phyloP scores from a whole-genome alignment of 1,140 invertebrate genomes.

The Solenopsis invicta region DNA sequence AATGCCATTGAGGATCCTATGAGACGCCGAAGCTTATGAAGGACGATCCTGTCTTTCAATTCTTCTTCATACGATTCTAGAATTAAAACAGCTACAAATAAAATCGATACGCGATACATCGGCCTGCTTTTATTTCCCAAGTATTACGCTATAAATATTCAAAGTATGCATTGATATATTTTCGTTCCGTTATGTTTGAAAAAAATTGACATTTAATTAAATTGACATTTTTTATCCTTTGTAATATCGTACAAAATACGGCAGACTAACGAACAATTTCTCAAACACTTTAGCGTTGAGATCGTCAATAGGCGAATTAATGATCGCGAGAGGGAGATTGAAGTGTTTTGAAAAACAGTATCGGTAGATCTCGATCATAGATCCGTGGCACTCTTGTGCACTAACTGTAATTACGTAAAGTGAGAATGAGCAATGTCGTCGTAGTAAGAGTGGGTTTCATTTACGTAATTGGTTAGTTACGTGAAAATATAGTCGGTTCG shows the following conservation, averaged over 20 bases:
- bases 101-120: conserved; percentile 71
- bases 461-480: conserved; percentile 56
- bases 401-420: conserved; percentile 53
- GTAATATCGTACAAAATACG: background rate
- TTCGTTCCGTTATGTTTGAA: background rate
- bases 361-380: conserved; percentile 36
- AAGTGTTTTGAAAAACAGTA: conserved; percentile 55
- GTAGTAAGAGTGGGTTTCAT: conserved; percentile 41
- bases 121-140: conserved; percentile 77
- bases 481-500: conserved; percentile 55
- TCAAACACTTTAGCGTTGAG: background rate
- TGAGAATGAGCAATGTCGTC: conserved; percentile 55
- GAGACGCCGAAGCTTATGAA: conserved; percentile 43
- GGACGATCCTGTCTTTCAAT: conserved; percentile 56
- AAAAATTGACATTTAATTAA: conserved; percentile 19
- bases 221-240: background rate
- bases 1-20: background rate
- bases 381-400: conserved; percentile 29
- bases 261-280: background rate
- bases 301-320: conserved; percentile 24
- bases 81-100: conserved; percentile 78
- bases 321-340: conserved; percentile 37
- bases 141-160: conserved; percentile 71
- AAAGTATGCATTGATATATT: conserved; percentile 76
- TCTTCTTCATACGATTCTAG: conserved; percentile 72